Evolutionary conservation across 2,113 vertebrate species (phyloP).

Genomic region (Prolemur simus): DNA sequence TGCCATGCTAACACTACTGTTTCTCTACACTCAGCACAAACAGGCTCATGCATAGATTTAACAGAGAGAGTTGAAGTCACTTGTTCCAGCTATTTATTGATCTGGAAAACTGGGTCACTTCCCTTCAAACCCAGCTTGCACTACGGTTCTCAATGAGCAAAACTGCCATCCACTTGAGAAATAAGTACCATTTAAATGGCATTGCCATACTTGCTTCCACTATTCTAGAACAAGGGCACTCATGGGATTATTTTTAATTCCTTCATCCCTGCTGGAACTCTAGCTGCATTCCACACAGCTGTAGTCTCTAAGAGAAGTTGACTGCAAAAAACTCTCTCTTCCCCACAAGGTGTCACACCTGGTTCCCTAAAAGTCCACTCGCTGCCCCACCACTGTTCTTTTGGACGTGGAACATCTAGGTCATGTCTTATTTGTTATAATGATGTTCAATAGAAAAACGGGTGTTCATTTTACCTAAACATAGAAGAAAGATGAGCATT

Average conservation of each 20-base stretch:
- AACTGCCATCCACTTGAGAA: neutral
- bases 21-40: no score
- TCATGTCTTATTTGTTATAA: neutral
- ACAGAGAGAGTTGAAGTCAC: neutral
- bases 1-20: neutral
- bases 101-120: constrained; percentile 16
- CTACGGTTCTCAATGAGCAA: neutral
- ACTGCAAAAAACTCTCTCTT: neutral
- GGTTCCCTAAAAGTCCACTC: neutral
- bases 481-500: neutral
- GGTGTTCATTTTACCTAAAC: neutral
- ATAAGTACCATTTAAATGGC: neutral
- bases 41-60: neutral
- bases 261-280: neutral
- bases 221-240: neutral
- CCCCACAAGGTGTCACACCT: neutral
- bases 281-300: neutral
- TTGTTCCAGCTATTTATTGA: neutral
- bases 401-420: neutral
- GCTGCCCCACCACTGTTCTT: neutral
- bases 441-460: neutral
- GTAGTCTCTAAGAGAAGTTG: neutral
- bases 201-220: neutral
- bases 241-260: neutral
- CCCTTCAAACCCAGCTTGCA: neutral